These are phyloP conservation scores for Antitype chi DNA, from an alignment of 2,888 invertebrate genomes.

Conservation along the genomic window DNA sequence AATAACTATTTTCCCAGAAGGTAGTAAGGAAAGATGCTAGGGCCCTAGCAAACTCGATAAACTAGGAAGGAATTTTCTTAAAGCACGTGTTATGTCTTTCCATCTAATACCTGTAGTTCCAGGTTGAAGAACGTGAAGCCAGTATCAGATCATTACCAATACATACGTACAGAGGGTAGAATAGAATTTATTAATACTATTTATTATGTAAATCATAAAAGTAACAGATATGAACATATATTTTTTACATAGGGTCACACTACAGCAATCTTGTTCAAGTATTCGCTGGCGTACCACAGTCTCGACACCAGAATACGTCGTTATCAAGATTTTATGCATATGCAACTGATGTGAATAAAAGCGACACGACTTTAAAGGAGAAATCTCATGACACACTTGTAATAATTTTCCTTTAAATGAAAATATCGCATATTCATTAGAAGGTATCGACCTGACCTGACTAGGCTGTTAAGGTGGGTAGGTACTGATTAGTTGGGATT, in stretches of 20 bases:
- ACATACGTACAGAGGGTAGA: too few species aligned
- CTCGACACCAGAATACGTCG: not conserved
- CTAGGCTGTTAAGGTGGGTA: not conserved
- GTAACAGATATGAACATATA: not conserved
- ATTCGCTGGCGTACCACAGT: not conserved
- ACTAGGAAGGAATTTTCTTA: too few species aligned
- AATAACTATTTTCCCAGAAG: too few species aligned
- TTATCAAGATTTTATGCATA: not conserved
- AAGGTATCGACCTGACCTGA: not conserved
- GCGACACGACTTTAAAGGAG: conserved; percentile 10
- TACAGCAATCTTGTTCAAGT: not conserved
- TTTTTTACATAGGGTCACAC: not conserved
- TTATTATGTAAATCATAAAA: not conserved
- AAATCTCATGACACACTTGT: conserved; percentile 11
- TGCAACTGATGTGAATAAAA: conserved; percentile 12
- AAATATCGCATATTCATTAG: conserved; percentile 9
- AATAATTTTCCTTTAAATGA: conserved; percentile 20
- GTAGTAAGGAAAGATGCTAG: too few species aligned
- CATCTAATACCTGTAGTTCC: too few species aligned
- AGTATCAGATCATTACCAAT: too few species aligned
- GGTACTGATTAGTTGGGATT: not conserved
- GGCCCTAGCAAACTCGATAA: too few species aligned
- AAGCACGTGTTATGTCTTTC: too few species aligned
- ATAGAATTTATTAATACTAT: not conserved
- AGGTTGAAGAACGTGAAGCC: too few species aligned